Conservation (phyloP, 2,113 vertebrate species). For the Datnioides undecimradiatus region DNA sequence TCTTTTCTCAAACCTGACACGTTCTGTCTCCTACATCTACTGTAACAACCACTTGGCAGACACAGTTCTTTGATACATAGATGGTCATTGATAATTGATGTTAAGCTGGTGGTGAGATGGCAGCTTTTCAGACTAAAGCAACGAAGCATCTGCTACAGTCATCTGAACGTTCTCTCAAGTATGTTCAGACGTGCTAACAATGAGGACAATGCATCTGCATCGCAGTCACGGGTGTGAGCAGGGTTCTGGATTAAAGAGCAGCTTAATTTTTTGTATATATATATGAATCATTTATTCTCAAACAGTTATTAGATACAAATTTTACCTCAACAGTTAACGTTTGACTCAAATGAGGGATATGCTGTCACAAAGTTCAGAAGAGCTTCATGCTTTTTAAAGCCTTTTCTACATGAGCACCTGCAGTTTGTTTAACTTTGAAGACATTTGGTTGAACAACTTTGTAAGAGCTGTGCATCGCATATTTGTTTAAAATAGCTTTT, state of each 20-base stretch:
- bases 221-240: too few relatives aligned
- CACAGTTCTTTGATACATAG: background rate
- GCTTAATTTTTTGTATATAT: too few relatives aligned
- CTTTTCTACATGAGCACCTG: too few relatives aligned
- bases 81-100: slow-evolving; percentile 19
- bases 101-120: slow-evolving; percentile 1
- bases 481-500: too few relatives aligned
- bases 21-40: background rate
- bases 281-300: background rate
- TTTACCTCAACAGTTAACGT: background rate
- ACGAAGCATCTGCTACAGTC: background rate
- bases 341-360: background rate
- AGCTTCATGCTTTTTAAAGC: too few relatives aligned
- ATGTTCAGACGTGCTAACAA: background rate
- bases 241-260: background rate
- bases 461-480: too few relatives aligned
- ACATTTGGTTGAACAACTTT: too few relatives aligned
- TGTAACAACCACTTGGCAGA: background rate
- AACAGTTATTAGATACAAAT: too few relatives aligned
- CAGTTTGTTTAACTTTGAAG: too few relatives aligned
- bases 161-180: background rate
- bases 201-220: background rate
- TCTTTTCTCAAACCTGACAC: slow-evolving; percentile 1
- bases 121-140: background rate
- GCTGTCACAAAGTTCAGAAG: background rate